phyloP scores from a whole-genome alignment of 37 sponge, comb jelly and placozoan genomes.

The Dysidea cf. avara region DNA sequence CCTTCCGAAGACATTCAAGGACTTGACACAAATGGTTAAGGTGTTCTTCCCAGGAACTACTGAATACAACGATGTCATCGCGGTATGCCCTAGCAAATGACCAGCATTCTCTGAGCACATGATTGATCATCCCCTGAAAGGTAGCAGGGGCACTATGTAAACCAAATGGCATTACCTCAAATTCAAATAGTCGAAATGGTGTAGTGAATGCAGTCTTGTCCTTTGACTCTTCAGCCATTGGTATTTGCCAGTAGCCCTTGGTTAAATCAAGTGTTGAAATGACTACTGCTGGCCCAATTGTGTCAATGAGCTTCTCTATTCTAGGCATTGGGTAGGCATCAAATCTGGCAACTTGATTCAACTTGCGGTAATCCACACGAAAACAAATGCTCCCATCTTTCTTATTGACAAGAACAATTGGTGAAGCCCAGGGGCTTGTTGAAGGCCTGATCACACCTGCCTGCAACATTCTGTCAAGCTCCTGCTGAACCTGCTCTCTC shows the following conservation, averaged over 20 bases:
- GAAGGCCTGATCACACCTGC: conserved; percentile 5
- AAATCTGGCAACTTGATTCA: conserved; percentile 10
- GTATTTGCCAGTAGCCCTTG: conserved; percentile 12
- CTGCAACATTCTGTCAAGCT: conserved; percentile 10
- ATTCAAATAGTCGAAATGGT: conserved; percentile 7
- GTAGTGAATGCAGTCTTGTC: conserved; percentile 10
- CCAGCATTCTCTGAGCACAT: not conserved
- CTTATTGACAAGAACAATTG: conserved; percentile 2
- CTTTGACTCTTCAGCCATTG: not conserved
- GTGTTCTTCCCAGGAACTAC: conserved; percentile 18
- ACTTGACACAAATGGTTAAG: conserved; percentile 7
- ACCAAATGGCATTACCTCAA: conserved; percentile 22
- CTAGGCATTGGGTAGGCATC: conserved; percentile 20
- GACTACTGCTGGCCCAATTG: conserved; percentile 1
- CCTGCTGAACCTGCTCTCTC: conserved; percentile 19
- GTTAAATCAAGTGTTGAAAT: conserved; percentile 17
- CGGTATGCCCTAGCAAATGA: conserved; percentile 2
- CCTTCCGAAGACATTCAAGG: not conserved
- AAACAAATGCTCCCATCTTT: conserved; percentile 1
- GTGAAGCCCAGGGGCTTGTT: conserved; percentile 21
- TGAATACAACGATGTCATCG: conserved; percentile 19
- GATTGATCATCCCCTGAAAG: conserved; percentile 9
- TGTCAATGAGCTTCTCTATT: conserved; percentile 4
- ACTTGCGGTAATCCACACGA: not conserved
- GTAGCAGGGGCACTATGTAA: conserved; percentile 4